Percentiles rank a stretch among this genome's conserved stretches.
Conservation (phyloP, 2,797 vertebrate genomes). For the Hafferia zeledoni region DNA sequence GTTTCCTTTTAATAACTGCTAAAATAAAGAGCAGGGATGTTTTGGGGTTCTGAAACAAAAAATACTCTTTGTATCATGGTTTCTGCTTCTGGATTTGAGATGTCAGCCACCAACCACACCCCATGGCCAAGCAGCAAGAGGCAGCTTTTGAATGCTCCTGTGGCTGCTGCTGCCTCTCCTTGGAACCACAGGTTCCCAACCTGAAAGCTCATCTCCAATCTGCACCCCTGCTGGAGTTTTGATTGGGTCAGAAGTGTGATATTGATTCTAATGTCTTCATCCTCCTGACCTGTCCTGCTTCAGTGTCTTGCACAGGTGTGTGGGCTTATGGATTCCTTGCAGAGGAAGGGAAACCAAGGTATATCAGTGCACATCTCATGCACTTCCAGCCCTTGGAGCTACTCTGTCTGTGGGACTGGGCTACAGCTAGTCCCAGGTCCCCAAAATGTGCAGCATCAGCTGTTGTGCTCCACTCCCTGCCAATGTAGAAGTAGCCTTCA, state of each 20-base stretch:
- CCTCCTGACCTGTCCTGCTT: neutral
- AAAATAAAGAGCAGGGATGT: neutral
- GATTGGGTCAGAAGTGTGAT: neutral
- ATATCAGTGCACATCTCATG: neutral
- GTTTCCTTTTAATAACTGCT: neutral
- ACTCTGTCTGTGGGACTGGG: accelerated
- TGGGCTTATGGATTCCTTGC: neutral
- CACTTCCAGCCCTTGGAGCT: neutral
- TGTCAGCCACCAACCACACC: neutral
- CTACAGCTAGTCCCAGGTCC: neutral
- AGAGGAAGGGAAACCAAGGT: neutral
- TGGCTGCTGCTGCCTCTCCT: neutral
- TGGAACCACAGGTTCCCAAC: neutral
- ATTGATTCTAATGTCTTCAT: neutral
- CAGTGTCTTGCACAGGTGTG: accelerated
- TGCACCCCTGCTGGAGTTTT: neutral
- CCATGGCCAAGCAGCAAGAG: accelerated
- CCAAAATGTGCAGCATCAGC: neutral
- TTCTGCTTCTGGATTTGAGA: neutral
- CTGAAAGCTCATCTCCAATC: neutral
- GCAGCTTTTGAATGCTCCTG: neutral
- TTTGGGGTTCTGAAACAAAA: neutral
- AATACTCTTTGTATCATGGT: neutral
- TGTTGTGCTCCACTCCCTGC: neutral
- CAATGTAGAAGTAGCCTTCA: neutral